phyloP scores from a whole-genome alignment of 2,797 vertebrate species.

The Cygnus olor region DNA sequence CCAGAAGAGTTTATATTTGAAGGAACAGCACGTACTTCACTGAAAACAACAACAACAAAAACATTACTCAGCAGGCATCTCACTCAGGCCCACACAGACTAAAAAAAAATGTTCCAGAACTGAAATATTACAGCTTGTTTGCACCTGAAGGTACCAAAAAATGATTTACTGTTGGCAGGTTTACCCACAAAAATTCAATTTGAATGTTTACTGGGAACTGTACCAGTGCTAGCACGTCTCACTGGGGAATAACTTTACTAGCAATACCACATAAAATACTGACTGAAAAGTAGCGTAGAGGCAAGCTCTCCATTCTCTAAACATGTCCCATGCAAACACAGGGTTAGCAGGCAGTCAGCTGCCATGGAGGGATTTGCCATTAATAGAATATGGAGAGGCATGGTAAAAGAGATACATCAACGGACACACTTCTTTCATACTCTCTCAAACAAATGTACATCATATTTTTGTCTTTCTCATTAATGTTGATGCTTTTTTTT shows the following conservation, averaged over 20 bases:
- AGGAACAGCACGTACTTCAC: not conserved
- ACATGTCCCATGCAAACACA: not conserved
- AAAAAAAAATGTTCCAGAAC: constrained; percentile 1
- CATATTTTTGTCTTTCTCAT: not conserved
- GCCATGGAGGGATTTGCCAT: not conserved
- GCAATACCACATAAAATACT: not conserved
- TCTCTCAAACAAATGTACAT: not conserved
- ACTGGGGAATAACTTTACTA: not conserved
- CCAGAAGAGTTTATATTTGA: not conserved
- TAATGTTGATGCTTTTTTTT: not conserved
- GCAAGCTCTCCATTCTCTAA: constrained; percentile 7
- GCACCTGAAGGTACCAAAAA: constrained; percentile 25
- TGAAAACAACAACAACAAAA: not conserved
- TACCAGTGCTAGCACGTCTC: not conserved
- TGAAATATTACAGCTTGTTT: constrained; percentile 18
- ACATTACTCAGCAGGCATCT: not conserved
- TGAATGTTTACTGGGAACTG: not conserved
- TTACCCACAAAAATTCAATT: constrained; percentile 38
- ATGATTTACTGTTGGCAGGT: constrained; percentile 26
- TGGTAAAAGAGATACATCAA: not conserved
- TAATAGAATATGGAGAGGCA: not conserved
- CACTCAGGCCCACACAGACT: not conserved
- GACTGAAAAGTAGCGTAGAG: constrained; percentile 1
- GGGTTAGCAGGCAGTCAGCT: not conserved
- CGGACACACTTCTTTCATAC: not conserved